Percentiles rank a stretch among this genome's conserved stretches.
Conservation (phyloP, 2,113 vertebrate species). For the Trichechus manatus region DNA sequence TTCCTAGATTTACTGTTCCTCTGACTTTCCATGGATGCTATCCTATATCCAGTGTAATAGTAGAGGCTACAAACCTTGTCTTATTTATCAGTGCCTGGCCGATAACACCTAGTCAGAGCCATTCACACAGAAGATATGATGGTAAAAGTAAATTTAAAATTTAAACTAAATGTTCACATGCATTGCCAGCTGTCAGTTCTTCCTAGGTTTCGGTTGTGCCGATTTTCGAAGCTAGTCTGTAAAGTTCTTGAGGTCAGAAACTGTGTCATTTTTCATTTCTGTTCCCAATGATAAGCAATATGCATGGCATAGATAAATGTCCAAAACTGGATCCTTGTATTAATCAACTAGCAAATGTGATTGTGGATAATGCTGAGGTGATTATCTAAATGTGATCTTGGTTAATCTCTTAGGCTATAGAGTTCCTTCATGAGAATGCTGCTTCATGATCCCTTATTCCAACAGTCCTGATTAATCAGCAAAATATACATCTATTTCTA, state of each 20-base stretch:
- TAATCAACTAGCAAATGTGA: not conserved
- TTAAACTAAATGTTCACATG: constrained; percentile 49
- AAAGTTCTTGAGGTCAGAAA: not conserved
- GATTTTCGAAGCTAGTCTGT: not conserved
- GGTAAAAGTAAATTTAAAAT: constrained; percentile 53
- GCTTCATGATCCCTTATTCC: not conserved
- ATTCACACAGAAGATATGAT: not conserved
- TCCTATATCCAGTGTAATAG: not conserved
- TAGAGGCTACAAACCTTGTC: not conserved
- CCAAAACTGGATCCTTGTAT: not conserved
- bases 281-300: not conserved
- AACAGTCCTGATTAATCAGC: constrained; percentile 7
- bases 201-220: not conserved
- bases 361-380: not conserved
- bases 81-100: not conserved
- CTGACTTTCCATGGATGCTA: not conserved
- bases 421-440: not conserved
- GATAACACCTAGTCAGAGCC: not conserved
- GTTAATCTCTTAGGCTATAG: not conserved
- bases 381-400: not conserved
- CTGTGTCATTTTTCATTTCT: not conserved
- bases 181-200: not conserved
- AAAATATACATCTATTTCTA: constrained; percentile 9
- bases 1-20: not conserved
- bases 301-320: not conserved